Conservation (phyloP, 2,888 invertebrate genomes). For the Xestia c-nigrum region DNA sequence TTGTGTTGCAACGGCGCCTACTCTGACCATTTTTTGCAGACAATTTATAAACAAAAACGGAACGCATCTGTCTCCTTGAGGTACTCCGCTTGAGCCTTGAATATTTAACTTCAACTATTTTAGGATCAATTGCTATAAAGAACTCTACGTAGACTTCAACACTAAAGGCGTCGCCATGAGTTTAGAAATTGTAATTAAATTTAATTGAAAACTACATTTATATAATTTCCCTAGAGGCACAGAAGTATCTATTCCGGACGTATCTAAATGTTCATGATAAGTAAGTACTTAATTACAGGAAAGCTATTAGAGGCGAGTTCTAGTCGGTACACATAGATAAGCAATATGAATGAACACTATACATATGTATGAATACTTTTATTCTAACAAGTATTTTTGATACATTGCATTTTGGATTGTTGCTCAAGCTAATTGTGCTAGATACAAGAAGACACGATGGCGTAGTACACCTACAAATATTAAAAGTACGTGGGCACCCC, state of each 20-base stretch:
- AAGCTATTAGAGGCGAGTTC: conserved; percentile 66
- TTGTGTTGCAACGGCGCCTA: conserved; percentile 85
- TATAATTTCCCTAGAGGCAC: conserved; percentile 56
- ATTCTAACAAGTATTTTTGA: conserved; percentile 19
- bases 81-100: conserved; percentile 54
- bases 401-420: conserved; percentile 23
- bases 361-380: conserved; percentile 21
- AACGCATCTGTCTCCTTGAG: conserved; percentile 68
- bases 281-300: conserved; percentile 69
- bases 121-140: conserved; percentile 30
- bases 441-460: conserved; percentile 79
- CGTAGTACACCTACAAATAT: conserved; percentile 85
- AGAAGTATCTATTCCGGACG: conserved; percentile 67
- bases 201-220: conserved; percentile 33
- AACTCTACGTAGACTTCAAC: conserved; percentile 18
- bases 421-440: conserved; percentile 70
- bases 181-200: conserved; percentile 31
- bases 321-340: conserved; percentile 65
- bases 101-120: conserved; percentile 56
- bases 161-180: neutral
- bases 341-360: conserved; percentile 58
- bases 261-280: conserved; percentile 68
- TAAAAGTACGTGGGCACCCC: conserved; percentile 86
- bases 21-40: conserved; percentile 77
- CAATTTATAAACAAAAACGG: conserved; percentile 72